Percentiles rank a stretch among this genome's conserved stretches.
phyloP scores from a whole-genome alignment of 2,113 vertebrate species.

The Gobiocypris rarus region DNA sequence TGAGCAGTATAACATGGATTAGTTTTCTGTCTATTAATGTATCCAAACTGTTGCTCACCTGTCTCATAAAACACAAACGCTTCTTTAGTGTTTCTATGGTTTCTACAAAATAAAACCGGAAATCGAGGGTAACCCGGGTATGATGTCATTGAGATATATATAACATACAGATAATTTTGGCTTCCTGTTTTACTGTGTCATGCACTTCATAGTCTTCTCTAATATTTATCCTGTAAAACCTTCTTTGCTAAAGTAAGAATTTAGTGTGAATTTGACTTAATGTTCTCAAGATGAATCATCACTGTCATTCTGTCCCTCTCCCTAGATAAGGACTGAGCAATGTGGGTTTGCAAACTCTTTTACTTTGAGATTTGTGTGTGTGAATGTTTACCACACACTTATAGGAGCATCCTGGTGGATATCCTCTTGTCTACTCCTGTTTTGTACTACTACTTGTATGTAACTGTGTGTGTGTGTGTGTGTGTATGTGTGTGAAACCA shows the following conservation, averaged over 20 bases:
- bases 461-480: constrained; percentile 30
- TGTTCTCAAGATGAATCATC: background rate
- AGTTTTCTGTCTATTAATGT: too few species aligned
- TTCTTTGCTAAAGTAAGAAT: background rate
- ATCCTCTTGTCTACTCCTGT: constrained; percentile 66
- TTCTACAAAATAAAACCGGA: too few species aligned
- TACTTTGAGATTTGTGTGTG: constrained; percentile 41
- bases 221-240: background rate
- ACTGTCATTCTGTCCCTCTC: constrained; percentile 15
- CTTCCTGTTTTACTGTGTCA: too few species aligned
- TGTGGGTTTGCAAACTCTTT: constrained; percentile 33
- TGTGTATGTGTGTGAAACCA: constrained; percentile 51
- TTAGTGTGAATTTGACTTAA: background rate
- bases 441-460: constrained; percentile 51
- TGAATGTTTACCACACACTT: constrained; percentile 57
- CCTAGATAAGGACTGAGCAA: constrained; percentile 52
- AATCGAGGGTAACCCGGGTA: too few species aligned
- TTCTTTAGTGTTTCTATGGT: too few species aligned
- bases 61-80: too few species aligned
- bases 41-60: too few species aligned
- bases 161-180: too few species aligned
- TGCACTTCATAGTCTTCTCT: background rate
- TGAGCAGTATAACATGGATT: too few species aligned
- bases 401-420: constrained; percentile 70
- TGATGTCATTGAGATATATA: too few species aligned